These are phyloP conservation scores for Drosophila gunungcola DNA, from an alignment of 1,140 invertebrate genomes.

Conservation along the genomic window DNA sequence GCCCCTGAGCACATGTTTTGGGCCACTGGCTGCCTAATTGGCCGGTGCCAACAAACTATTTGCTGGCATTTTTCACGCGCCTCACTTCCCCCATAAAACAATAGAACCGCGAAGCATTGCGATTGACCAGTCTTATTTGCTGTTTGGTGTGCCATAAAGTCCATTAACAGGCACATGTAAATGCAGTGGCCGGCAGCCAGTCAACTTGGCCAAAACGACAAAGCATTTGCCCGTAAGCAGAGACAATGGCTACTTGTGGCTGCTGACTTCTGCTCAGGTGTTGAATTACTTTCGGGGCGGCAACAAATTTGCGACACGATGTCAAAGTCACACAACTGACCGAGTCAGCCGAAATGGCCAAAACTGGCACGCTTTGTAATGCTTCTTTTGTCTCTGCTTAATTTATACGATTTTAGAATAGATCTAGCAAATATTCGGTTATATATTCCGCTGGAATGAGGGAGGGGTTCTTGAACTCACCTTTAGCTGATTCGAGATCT, in stretches of 20 bases:
- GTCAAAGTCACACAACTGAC: slow-evolving; percentile 62
- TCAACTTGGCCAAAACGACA: slow-evolving; percentile 26
- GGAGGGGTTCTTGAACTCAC: slow-evolving; percentile 66
- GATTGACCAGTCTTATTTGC: slow-evolving; percentile 22
- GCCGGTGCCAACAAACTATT: slow-evolving; percentile 22
- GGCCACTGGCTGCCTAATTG: slow-evolving; percentile 15
- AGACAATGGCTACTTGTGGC: slow-evolving; percentile 38
- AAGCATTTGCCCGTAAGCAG: slow-evolving; percentile 15
- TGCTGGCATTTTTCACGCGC: slow-evolving; percentile 15
- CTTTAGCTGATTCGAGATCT: slow-evolving; percentile 86
- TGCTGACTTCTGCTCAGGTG: slow-evolving; percentile 29
- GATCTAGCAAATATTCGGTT: neutral
- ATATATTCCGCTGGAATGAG: neutral
- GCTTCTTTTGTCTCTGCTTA: slow-evolving; percentile 29
- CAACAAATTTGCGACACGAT: slow-evolving; percentile 70
- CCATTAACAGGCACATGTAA: slow-evolving; percentile 72
- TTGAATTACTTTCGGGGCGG: slow-evolving; percentile 54
- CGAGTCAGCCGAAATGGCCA: slow-evolving; percentile 54
- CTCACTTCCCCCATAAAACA: slow-evolving; percentile 24
- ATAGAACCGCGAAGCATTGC: slow-evolving; percentile 24
- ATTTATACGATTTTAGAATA: slow-evolving; percentile 32
- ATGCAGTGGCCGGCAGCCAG: slow-evolving; percentile 55
- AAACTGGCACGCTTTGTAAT: slow-evolving; percentile 54
- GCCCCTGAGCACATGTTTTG: neutral
- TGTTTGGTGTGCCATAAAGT: slow-evolving; percentile 57